Percentiles rank a stretch among this genome's conserved stretches.
Conservation (phyloP, 1,140 invertebrate species). For the Cyclargus thomasi region DNA sequence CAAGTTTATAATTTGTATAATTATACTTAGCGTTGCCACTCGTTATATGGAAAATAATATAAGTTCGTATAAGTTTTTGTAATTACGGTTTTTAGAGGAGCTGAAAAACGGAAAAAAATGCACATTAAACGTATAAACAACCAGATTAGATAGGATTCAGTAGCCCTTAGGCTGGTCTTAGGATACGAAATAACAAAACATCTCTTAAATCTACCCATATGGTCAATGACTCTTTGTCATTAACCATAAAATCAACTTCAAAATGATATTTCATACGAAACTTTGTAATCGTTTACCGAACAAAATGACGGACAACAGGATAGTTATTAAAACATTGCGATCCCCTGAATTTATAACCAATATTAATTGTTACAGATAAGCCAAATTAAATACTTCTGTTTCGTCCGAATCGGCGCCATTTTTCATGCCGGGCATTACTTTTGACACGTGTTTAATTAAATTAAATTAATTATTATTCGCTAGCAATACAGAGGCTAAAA, state of each 20-base stretch:
- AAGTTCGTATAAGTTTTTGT: too few relatives aligned
- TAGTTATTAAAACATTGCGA: slow-evolving; percentile 15
- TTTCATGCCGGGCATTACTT: background rate
- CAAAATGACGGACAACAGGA: slow-evolving; percentile 6
- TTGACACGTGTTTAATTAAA: slow-evolving; percentile 4
- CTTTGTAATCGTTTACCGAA: slow-evolving; percentile 10
- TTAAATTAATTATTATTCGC: background rate
- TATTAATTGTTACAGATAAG: slow-evolving; percentile 21
- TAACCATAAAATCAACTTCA: background rate
- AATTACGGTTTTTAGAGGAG: too few relatives aligned
- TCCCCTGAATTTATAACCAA: slow-evolving; percentile 6
- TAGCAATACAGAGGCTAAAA: background rate
- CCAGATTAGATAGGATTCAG: too few relatives aligned
- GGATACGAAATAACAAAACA: too few relatives aligned
- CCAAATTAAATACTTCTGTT: slow-evolving; percentile 20
- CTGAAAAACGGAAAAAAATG: too few relatives aligned
- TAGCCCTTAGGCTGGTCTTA: too few relatives aligned
- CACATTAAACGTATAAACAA: too few relatives aligned
- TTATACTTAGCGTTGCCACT: too few relatives aligned
- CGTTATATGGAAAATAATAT: too few relatives aligned
- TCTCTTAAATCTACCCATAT: too few relatives aligned
- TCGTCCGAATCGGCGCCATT: background rate
- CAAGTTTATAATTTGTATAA: too few relatives aligned
- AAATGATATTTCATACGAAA: slow-evolving; percentile 13
- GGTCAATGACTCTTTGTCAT: too few relatives aligned